These are phyloP conservation scores for Channa maculata DNA, from an alignment of 2,113 vertebrate species.

Conservation along the genomic window DNA sequence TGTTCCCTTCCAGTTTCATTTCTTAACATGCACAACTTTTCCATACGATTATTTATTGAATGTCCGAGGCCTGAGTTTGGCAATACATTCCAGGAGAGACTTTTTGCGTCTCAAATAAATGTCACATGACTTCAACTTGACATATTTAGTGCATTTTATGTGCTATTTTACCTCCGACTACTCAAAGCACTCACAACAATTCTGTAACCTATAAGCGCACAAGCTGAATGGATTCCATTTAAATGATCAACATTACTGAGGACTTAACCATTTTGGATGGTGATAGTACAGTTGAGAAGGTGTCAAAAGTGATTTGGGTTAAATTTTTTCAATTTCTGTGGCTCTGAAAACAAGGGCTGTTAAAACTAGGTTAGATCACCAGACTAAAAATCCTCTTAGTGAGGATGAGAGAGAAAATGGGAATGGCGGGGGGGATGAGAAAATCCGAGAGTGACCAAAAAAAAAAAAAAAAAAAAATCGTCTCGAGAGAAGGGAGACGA, in stretches of 20 bases:
- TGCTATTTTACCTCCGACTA: conserved; percentile 81
- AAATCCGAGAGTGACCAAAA: conserved; percentile 67
- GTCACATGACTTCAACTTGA: conserved; percentile 82
- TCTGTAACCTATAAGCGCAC: conserved; percentile 73
- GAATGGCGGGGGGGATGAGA: conserved; percentile 50
- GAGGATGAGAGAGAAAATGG: conserved; percentile 35
- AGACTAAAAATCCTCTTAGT: conserved; percentile 55
- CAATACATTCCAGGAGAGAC: conserved; percentile 86
- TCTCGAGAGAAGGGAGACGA: conserved; percentile 54
- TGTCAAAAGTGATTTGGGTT: conserved; percentile 37
- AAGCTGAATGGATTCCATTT: conserved; percentile 75
- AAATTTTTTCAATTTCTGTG: conserved; percentile 20
- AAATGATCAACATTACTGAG: conserved; percentile 55
- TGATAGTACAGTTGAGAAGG: conserved; percentile 50
- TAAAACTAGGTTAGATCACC: conserved; percentile 61
- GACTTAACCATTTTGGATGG: conserved; percentile 58
- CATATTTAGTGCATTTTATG: conserved; percentile 88
- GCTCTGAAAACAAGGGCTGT: conserved; percentile 54
- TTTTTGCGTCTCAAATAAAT: conserved; percentile 66
- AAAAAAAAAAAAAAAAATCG: conserved; percentile 44
- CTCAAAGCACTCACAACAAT: conserved; percentile 70
- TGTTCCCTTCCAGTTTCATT: conserved; percentile 82
- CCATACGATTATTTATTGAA: conserved; percentile 78
- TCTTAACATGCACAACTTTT: conserved; percentile 80
- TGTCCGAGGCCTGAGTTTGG: conserved; percentile 86